Evolutionary conservation across 2,113 vertebrate genomes (phyloP).

Genomic region (Melierax canorus): DNA sequence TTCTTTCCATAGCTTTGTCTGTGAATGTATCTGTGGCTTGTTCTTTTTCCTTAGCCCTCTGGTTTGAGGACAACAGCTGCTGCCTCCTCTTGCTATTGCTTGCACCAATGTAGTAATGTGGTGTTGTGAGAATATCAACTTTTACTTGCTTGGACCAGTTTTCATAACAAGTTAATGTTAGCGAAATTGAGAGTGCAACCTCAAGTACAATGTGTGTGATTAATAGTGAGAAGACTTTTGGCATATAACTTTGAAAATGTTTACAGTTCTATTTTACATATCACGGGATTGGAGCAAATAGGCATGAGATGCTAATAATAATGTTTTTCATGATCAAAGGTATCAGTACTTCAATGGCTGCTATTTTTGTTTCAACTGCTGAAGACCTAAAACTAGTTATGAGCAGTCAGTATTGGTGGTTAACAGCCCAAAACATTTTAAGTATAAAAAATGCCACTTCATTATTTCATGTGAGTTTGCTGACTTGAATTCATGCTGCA

Average conservation of each 20-base stretch:
- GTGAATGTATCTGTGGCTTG: neutral
- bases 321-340: neutral
- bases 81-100: neutral
- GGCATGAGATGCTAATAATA: neutral
- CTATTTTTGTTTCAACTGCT: neutral
- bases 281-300: neutral
- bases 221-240: neutral
- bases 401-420: neutral
- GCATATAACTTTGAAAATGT: neutral
- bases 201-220: neutral
- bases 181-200: neutral
- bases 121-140: neutral
- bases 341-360: neutral
- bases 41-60: neutral
- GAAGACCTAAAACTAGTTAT: neutral
- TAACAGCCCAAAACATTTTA: neutral
- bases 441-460: neutral
- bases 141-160: neutral
- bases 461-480: neutral
- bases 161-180: neutral
- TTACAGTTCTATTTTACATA: neutral
- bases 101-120: neutral
- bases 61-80: neutral
- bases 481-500: neutral
- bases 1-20: neutral